Evolutionary conservation across 2,888 invertebrate species (phyloP).

Genomic region (Chorisops tibialis): DNA sequence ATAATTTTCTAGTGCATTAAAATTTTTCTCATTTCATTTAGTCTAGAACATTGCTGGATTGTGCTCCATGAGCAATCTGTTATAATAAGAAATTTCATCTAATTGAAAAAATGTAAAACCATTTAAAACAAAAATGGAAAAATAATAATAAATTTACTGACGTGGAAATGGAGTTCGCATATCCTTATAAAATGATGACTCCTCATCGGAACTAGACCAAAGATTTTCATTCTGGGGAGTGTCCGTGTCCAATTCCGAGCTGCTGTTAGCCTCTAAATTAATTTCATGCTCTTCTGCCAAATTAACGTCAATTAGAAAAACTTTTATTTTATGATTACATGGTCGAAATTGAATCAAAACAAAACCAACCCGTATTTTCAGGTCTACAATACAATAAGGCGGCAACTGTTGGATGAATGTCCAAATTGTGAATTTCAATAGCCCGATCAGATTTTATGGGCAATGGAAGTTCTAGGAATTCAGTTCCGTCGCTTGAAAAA

Average conservation of each 20-base stretch:
- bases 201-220: constrained; percentile 32
- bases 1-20: too few species aligned
- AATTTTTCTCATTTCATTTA: too few species aligned
- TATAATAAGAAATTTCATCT: too few species aligned
- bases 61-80: too few species aligned
- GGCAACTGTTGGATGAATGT: constrained; percentile 24
- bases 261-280: constrained; percentile 21
- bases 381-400: constrained; percentile 25
- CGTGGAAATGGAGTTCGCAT: constrained; percentile 10
- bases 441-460: constrained; percentile 17
- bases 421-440: constrained; percentile 29
- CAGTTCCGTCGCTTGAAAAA: constrained; percentile 35
- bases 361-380: constrained; percentile 22
- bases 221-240: constrained; percentile 21
- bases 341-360: not conserved
- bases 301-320: not conserved
- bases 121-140: too few species aligned
- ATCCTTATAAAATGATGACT: constrained; percentile 31
- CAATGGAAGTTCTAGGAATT: constrained; percentile 33
- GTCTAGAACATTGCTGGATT: too few species aligned
- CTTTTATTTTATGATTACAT: not conserved
- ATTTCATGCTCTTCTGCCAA: constrained; percentile 12
- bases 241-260: constrained; percentile 19
- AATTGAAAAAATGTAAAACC: too few species aligned
- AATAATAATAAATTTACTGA: constrained; percentile 4